Evolutionary conservation across 35 echinoderm and acorn worm species (phyloP).

Genomic region (Diadema setosum): DNA sequence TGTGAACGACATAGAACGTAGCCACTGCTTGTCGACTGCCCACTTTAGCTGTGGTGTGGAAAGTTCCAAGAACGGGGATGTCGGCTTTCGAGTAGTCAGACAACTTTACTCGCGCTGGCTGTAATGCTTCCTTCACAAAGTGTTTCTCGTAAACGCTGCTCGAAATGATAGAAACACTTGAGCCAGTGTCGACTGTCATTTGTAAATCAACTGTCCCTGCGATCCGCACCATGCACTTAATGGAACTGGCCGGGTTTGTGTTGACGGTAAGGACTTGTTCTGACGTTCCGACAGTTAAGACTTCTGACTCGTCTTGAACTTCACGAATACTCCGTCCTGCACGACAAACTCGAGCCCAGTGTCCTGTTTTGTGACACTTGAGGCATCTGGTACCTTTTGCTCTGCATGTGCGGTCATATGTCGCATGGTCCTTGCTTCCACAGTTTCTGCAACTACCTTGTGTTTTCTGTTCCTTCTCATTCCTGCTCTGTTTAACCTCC

Average conservation of each 20-base stretch:
- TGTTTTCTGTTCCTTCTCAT: too few relatives aligned
- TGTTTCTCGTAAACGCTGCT: conserved; percentile 21
- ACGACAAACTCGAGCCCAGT: conserved; percentile 40
- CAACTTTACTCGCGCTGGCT: background rate
- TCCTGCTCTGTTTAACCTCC: too few relatives aligned
- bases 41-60: conserved; percentile 17
- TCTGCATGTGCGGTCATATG: conserved; percentile 7
- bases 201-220: background rate
- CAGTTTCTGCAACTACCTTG: conserved; percentile 15
- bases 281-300: too few relatives aligned
- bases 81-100: conserved; percentile 20
- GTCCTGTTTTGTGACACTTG: conserved; percentile 38
- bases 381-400: background rate
- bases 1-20: background rate
- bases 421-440: conserved; percentile 18
- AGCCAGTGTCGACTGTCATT: conserved; percentile 50
- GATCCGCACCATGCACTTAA: conserved; percentile 26
- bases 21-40: background rate
- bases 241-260: background rate
- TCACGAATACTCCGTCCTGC: background rate
- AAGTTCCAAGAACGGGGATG: conserved; percentile 26
- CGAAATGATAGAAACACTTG: conserved; percentile 24
- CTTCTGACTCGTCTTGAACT: background rate
- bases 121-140: conserved; percentile 21
- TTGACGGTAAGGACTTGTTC: background rate